These are phyloP conservation scores for Stenodera caucasica DNA, from an alignment of 2,888 invertebrate genomes.

Conservation along the genomic window DNA sequence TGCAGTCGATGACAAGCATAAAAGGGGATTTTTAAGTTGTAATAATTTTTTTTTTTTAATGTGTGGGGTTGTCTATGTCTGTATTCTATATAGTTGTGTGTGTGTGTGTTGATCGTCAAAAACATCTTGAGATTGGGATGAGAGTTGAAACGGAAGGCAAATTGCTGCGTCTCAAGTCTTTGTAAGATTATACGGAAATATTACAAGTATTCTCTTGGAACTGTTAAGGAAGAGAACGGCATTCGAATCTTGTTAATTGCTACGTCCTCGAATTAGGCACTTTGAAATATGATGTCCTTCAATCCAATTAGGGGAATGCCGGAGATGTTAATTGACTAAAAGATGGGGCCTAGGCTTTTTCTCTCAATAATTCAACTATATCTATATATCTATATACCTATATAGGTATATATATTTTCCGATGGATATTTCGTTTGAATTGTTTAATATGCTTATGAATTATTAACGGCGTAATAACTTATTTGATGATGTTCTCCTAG, in stretches of 20 bases:
- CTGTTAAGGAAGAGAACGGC: constrained; percentile 34
- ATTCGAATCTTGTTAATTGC: constrained; percentile 44
- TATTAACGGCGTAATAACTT: neutral
- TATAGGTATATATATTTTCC: no score
- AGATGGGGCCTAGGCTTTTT: constrained; percentile 1
- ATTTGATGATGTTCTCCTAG: neutral
- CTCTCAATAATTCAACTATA: neutral
- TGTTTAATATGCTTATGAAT: neutral
- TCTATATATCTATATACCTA: neutral
- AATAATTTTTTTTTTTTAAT: neutral
- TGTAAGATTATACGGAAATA: constrained; percentile 17
- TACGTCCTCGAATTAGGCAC: constrained; percentile 47
- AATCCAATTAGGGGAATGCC: constrained; percentile 47
- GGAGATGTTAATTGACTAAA: constrained; percentile 46
- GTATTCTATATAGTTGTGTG: neutral
- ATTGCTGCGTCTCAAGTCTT: neutral
- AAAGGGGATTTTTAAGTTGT: neutral
- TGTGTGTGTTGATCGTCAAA: constrained; percentile 15
- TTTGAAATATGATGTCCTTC: constrained; percentile 51
- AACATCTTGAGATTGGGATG: constrained; percentile 16
- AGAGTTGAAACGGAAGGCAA: constrained; percentile 17
- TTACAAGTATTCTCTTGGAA: constrained; percentile 12
- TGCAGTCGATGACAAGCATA: constrained; percentile 1
- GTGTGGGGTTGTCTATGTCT: neutral
- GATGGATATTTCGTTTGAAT: neutral